Evolutionary conservation across 1,140 invertebrate species (phyloP), one percentile per base, ranked within the genome.

Genomic region (Trichonephila inaurata): DNA sequence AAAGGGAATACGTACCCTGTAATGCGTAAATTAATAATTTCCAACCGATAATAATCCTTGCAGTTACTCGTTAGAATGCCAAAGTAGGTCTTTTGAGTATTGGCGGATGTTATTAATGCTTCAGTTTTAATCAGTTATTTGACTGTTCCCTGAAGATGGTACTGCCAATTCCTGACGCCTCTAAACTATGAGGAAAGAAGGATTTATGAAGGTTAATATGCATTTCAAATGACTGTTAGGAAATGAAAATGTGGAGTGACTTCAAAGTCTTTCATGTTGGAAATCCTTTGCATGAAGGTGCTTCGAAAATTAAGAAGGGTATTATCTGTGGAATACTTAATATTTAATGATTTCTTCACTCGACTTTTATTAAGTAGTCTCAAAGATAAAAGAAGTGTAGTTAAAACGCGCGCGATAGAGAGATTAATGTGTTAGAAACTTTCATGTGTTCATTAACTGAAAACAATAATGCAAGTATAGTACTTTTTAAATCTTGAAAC

Each of bases 11-110:
- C 7, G 33, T 77, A 40, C 33, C 72, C 33, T 40, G 24, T 77
- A 14, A 40, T 77, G 33, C 14, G 72, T 77, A 77, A 77, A 77
- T 77, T 77, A 77, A 77, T 77, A 40, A 77, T 77, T 77, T 40
- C 72, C 28, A 18, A 77, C 72, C 72, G 14, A 33, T 33, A 77
- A 33, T 33, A 77, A 33, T 77, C 28, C 72, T 33, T 77, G 28
- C 2, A 77, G 72, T 4, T 77, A 40, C 72, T 14, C 28, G 18
- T 77, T 77, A 33, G 66, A 12, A 69, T 77, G 24, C 18, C 24
- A 3, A 18, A 77, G 72, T 77, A 33, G 72, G 72, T 40, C 72
- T 77, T 77, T 77, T 40, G 72, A 77, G 72, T 77, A 77, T 77
- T 77, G 72, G 33, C 72, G 28, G 72, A 40, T 77, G 72, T 18